These are phyloP conservation scores for Calycopis cecrops DNA, from an alignment of 1,140 invertebrate genomes.

Conservation along the genomic window DNA sequence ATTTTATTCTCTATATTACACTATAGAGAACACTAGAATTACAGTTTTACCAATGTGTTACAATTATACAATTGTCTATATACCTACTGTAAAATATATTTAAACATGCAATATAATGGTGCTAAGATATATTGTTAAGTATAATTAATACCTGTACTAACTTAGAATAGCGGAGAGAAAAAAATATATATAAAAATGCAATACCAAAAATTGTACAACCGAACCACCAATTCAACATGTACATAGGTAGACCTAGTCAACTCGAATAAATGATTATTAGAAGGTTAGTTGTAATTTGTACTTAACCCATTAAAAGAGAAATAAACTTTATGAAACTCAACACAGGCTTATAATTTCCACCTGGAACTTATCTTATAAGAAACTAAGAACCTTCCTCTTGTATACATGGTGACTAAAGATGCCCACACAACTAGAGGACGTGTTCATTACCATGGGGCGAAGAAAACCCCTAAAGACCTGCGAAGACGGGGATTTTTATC, in stretches of 20 bases:
- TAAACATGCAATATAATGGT: slow-evolving; percentile 38
- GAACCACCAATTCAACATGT: slow-evolving; percentile 57
- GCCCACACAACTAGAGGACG: too few species aligned
- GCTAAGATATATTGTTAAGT: slow-evolving; percentile 38
- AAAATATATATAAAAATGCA: slow-evolving; percentile 45
- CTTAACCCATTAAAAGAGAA: slow-evolving; percentile 2
- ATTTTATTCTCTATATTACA: too few species aligned
- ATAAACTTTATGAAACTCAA: slow-evolving; percentile 29
- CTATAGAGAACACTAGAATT: too few species aligned
- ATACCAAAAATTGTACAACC: slow-evolving; percentile 60
- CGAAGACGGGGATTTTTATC: too few species aligned
- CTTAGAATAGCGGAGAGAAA: slow-evolving; percentile 22
- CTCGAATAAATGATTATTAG: slow-evolving; percentile 29
- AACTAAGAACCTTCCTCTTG: too few species aligned
- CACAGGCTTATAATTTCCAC: too few species aligned
- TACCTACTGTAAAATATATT: slow-evolving; percentile 14
- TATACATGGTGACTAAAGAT: too few species aligned
- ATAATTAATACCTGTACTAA: slow-evolving; percentile 21
- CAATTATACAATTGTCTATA: background rate
- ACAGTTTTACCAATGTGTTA: slow-evolving; percentile 7
- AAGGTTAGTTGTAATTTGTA: slow-evolving; percentile 17
- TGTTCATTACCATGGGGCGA: too few species aligned
- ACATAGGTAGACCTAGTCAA: slow-evolving; percentile 54
- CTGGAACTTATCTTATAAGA: slow-evolving; percentile 4
- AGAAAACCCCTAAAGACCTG: too few species aligned